Evolutionary conservation across 2,113 vertebrate species (phyloP), one percentile per base, ranked within the genome.

Genomic region (Ibidorhyncha struthersii): DNA sequence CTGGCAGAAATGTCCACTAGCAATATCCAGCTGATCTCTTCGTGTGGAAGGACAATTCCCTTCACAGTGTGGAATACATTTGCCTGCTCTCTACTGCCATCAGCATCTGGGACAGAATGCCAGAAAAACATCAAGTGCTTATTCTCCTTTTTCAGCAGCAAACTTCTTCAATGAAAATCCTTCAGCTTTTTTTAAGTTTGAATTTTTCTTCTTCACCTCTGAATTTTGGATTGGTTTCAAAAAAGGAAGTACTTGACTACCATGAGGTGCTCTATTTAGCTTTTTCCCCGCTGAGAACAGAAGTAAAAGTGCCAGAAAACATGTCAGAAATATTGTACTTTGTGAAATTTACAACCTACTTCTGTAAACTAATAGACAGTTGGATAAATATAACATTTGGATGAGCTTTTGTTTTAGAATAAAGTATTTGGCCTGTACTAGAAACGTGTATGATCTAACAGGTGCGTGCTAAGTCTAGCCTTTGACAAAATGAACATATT

Each of bases 101-200:
- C 32, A 61, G 8, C 2, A 0, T 62, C 18, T 67, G 56, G 30
- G 23, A 20, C 29, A 76, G 29, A 78, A 74, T 71, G n/a, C 7
- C 56, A 55, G n/a, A 78, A n/a, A 65, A 67, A 43, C 6, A 70
- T 82, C 10, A 58, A 71, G 32, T 43, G 10, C 2, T 66, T 10
- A 15, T 67, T 82, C 18, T 34, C 30, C 6, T 61, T 74, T 74
- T 82, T 17, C 12, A 25, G 36, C 23, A 36, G 15, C 36, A 72
- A 86, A 72, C 20, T 61, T 36, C 55, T 41, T 65, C 86, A 83
- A 11, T 0, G 5, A 84, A 70, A 81, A 41, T 19, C 45, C 12
- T 76, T 62, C 29, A 52, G 16, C 0, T 0, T 27, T 95, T 88
- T 45, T 62, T 47, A 58, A 23, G 12, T 1, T 61, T 6, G 2